phyloP scores from a whole-genome alignment of 2,113 vertebrate species.

The Micronycteris hirsuta region DNA sequence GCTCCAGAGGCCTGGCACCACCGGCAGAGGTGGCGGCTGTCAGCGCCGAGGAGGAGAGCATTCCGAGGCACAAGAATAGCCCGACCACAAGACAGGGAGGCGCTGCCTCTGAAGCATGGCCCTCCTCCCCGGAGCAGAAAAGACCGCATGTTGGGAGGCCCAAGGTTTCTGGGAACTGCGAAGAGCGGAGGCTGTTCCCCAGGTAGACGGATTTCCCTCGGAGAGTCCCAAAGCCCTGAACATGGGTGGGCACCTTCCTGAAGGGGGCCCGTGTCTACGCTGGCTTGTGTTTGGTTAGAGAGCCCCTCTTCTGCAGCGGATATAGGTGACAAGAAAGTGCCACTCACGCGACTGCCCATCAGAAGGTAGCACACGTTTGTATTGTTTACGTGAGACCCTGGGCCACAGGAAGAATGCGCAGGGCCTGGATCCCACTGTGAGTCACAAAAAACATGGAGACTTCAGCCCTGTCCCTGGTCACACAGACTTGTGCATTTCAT shows the following conservation, averaged over 20 bases:
- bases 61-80: constrained; percentile 56
- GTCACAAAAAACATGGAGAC: background rate
- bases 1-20: background rate
- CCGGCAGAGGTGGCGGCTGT: constrained; percentile 21
- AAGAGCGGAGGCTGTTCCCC: background rate
- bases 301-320: background rate
- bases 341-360: accelerated
- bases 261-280: background rate
- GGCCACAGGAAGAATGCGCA: background rate
- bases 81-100: constrained; percentile 53
- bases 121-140: background rate
- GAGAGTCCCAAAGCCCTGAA: background rate
- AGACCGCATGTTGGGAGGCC: constrained; percentile 10
- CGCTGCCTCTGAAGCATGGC: background rate
- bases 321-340: background rate
- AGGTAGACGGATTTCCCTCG: background rate
- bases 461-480: background rate
- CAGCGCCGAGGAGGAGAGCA: background rate
- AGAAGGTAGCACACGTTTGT: background rate
- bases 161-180: background rate
- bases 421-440: background rate
- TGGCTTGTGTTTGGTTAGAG: background rate
- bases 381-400: background rate
- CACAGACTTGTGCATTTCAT: accelerated
- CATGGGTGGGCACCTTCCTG: background rate